These are phyloP conservation scores for Meles meles DNA, from an alignment of 2,113 vertebrate species.

Conservation along the genomic window DNA sequence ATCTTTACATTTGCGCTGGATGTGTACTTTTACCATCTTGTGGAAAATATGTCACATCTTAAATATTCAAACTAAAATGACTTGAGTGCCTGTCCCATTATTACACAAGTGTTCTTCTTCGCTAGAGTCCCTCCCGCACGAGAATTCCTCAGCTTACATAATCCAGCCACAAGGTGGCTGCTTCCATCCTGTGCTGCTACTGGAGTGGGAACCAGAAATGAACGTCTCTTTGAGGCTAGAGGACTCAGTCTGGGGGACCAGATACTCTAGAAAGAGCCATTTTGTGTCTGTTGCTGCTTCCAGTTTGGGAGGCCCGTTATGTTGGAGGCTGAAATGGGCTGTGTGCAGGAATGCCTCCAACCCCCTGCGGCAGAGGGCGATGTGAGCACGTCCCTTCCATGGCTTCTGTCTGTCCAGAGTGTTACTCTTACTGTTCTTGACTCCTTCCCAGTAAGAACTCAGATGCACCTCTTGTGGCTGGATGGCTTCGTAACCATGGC, in stretches of 20 bases:
- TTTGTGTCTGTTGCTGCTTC: not conserved
- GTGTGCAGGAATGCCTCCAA: not conserved
- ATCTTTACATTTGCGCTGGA: not conserved
- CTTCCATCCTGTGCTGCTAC: not conserved
- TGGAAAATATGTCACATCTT: not conserved
- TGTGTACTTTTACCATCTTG: not conserved
- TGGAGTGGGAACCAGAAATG: not conserved
- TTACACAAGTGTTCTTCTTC: not conserved
- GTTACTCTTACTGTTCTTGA: not conserved
- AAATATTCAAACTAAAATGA: not conserved
- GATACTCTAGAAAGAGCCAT: not conserved
- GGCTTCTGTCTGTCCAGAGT: accelerated
- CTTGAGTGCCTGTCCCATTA: not conserved
- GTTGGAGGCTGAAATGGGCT: not conserved
- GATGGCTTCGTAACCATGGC: not conserved
- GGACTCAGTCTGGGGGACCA: not conserved
- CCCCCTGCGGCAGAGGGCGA: not conserved
- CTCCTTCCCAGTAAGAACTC: not conserved
- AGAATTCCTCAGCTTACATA: not conserved
- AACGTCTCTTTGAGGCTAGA: not conserved
- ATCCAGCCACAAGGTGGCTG: not conserved
- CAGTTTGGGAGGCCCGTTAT: not conserved
- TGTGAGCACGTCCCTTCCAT: not conserved
- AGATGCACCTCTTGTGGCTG: not conserved
- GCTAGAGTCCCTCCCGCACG: not conserved